These are phyloP conservation scores for Gorsachius magnificus DNA, from an alignment of 2,797 vertebrate species.

Conservation along the genomic window DNA sequence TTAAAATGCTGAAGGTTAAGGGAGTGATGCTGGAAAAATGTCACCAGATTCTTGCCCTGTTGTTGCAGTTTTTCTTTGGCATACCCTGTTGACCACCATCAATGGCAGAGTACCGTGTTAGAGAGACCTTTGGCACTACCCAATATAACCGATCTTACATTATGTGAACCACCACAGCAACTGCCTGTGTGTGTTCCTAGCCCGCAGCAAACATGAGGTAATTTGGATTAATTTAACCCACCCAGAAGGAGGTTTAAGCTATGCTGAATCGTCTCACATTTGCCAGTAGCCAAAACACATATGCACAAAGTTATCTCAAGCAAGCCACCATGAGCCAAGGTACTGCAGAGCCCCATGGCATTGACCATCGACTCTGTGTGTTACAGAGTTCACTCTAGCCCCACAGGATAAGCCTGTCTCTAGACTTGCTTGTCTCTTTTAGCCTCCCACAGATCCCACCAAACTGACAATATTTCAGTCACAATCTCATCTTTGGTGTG, in stretches of 20 bases:
- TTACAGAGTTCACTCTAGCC: not conserved
- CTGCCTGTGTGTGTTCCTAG: not conserved
- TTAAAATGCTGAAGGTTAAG: not conserved
- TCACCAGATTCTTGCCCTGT: not conserved
- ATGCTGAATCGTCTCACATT: not conserved
- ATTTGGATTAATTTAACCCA: not conserved
- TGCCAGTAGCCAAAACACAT: not conserved
- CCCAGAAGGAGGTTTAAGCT: not conserved
- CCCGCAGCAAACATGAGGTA: not conserved
- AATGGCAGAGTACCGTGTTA: not conserved
- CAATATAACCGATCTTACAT: not conserved
- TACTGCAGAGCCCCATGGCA: accelerated
- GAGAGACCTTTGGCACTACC: not conserved
- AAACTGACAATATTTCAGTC: not conserved
- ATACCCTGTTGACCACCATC: not conserved
- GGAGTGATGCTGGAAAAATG: not conserved
- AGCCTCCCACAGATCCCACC: not conserved
- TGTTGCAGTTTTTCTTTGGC: not conserved
- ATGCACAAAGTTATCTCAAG: not conserved
- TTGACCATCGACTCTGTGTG: not conserved
- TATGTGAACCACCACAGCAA: not conserved
- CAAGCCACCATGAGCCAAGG: not conserved
- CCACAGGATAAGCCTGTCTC: not conserved
- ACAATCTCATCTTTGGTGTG: not conserved
- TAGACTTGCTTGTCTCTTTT: not conserved